Conservation (phyloP, 2,888 invertebrate species). For the Acrobasis repandana region DNA sequence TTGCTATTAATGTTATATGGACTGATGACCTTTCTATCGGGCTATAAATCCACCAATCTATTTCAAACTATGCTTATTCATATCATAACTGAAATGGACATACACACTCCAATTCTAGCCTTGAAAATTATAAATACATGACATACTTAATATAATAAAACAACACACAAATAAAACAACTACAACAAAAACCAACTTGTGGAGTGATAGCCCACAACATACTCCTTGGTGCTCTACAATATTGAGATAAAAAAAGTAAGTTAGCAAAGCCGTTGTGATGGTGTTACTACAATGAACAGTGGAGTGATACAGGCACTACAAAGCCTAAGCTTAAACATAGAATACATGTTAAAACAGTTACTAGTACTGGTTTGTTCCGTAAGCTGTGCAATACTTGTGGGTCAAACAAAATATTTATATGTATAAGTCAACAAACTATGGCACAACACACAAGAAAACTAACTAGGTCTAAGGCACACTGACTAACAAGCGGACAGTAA, state of each 20-base stretch:
- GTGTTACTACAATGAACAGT: conserved; percentile 32
- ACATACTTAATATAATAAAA: neutral
- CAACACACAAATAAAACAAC: conserved; percentile 2
- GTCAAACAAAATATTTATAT: conserved; percentile 23
- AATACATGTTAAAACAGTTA: conserved; percentile 36
- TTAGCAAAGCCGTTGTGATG: conserved; percentile 39
- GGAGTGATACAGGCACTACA: conserved; percentile 39
- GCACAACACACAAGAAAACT: conserved; percentile 26
- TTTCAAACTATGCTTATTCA: too few relatives aligned
- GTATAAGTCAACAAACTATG: conserved; percentile 20
- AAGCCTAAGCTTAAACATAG: conserved; percentile 38
- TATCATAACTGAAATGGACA: too few relatives aligned
- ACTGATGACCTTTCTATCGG: too few relatives aligned
- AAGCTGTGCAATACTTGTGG: conserved; percentile 42
- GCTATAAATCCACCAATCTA: too few relatives aligned
- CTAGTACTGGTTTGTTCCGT: conserved; percentile 33
- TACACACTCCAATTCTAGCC: neutral
- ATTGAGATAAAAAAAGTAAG: conserved; percentile 18
- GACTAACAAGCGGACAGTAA: conserved; percentile 35
- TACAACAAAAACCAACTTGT: conserved; percentile 12
- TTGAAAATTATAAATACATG: neutral
- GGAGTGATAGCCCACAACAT: neutral
- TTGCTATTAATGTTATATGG: too few relatives aligned
- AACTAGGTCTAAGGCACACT: conserved; percentile 45
- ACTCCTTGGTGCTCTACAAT: neutral